Evolutionary conservation across 2,113 vertebrate species (phyloP).

Genomic region (Xenopus laevis): DNA sequence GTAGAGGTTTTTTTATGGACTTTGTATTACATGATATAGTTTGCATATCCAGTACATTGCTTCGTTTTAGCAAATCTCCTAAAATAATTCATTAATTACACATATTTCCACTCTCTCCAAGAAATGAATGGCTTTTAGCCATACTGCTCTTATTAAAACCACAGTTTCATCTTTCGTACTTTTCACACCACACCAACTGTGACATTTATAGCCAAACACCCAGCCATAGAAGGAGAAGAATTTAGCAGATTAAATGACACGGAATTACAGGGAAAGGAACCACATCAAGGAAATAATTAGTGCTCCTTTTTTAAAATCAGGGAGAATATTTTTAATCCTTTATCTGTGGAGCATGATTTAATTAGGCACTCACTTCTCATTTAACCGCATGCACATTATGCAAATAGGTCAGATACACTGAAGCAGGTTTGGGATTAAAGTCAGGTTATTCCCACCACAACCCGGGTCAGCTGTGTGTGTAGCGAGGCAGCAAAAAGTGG

Average conservation of each 20-base stretch:
- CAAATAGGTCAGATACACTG: slow-evolving; percentile 42
- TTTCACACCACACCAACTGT: background rate
- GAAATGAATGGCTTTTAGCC: too few species aligned
- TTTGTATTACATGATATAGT: too few species aligned
- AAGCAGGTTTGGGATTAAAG: slow-evolving; percentile 39
- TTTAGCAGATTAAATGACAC: slow-evolving; percentile 40
- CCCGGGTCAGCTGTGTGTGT: slow-evolving; percentile 30
- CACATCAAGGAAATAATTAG: slow-evolving; percentile 44
- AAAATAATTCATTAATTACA: too few species aligned
- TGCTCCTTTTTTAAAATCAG: slow-evolving; percentile 34
- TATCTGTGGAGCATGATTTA: slow-evolving; percentile 44
- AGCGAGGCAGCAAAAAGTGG: background rate
- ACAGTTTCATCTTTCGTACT: too few species aligned
- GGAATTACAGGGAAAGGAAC: slow-evolving; percentile 37
- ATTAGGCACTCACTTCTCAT: slow-evolving; percentile 45
- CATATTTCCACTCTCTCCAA: too few species aligned
- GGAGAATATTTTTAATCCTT: slow-evolving; percentile 46
- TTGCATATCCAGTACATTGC: too few species aligned
- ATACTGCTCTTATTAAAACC: too few species aligned
- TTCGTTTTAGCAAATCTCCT: too few species aligned
- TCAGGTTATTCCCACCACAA: slow-evolving; percentile 38
- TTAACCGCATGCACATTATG: slow-evolving; percentile 44
- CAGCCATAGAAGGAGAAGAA: slow-evolving; percentile 11
- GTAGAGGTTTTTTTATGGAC: too few species aligned
- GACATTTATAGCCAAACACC: slow-evolving; percentile 12